Evolutionary conservation across 2,888 invertebrate genomes (phyloP), one percentile per base, ranked within the genome.

Genomic region (Melanotus villosus): DNA sequence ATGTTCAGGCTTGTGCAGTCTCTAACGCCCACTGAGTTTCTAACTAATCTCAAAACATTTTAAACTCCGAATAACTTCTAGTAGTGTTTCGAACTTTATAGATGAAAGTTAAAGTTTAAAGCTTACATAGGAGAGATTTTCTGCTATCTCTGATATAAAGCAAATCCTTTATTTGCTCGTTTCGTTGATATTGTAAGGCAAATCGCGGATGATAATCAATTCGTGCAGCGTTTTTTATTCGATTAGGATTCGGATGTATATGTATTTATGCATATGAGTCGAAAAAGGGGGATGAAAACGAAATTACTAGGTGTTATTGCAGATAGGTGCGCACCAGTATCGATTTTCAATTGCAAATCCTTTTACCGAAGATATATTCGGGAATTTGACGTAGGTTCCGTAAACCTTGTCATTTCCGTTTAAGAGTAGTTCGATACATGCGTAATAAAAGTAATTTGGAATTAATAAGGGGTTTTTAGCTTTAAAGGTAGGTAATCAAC

Each of bases 321-420:
- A 47, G 47, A 45, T 45, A 21, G 45, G 19, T 16, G 23, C 47
- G 47, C 47, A 26, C 23, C 23, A 41, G 47, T 47, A 47, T 47
- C 47, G 47, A 47, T 47, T 47, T 47, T 47, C 23, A 47, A 23
- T 47, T 47, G 47, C 23, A 47, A 47, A 47, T 47, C 47, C 47
- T 47, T 47, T 47, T 47, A 41, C 41, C 41, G 41, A 14, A 16
- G 16, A 41, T 41, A 41, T 14, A 47, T n/a, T 23, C 47, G 23
- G 7, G 19, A 43, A 43, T 43, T 7, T 19, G 43, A 47, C 21
- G 47, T 47, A 26, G 19, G 7, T n/a, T 41, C 2, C 2, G 1
- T 1, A 45, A 45, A 21, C n/a, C 45, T 45, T 10, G 21, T 45
- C 5, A 45, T 45, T 45, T 45, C n/a, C 21, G 16, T 21, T 36